Percentiles rank a stretch among this genome's conserved stretches.
Evolutionary conservation across 2,888 invertebrate genomes (phyloP).

Genomic region (Apamea epomidion): DNA sequence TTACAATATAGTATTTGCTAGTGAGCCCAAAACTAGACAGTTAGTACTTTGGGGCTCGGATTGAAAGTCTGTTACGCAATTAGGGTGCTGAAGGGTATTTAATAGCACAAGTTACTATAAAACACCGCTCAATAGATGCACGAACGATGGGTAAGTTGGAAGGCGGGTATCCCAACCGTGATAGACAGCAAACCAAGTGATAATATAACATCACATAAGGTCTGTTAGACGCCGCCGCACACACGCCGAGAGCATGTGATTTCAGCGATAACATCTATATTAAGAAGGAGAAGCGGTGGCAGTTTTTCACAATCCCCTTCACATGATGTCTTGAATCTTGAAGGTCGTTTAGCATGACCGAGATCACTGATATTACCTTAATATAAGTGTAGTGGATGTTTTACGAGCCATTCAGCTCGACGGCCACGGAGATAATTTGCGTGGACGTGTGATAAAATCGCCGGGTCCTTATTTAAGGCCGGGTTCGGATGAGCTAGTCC

Average conservation of each 20-base stretch:
- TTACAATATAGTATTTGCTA: no score
- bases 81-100: background rate
- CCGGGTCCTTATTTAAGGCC: constrained; percentile 75
- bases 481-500: constrained; percentile 66
- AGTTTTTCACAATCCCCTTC: constrained; percentile 69
- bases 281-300: constrained; percentile 57
- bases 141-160: constrained; percentile 33
- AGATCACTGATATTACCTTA: constrained; percentile 84
- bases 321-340: constrained; percentile 73
- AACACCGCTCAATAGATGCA: constrained; percentile 23
- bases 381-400: constrained; percentile 83
- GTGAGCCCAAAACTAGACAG: no score
- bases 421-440: constrained; percentile 80
- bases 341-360: constrained; percentile 81
- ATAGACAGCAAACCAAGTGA: constrained; percentile 58
- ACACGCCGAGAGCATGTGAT: constrained; percentile 62
- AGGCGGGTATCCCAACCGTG: constrained; percentile 26
- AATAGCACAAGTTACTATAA: constrained; percentile 22
- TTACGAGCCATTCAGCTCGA: constrained; percentile 80
- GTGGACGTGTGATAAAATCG: constrained; percentile 84
- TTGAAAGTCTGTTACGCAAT: background rate
- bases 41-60: no score
- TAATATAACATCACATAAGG: constrained; percentile 59
- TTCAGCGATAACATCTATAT: constrained; percentile 72
- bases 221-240: constrained; percentile 32